A percentile compares a stretch with the other conserved stretches of the same genome.
Evolutionary conservation across 2,888 invertebrate genomes (phyloP).

Genomic region (Cheiracanthium punctorium): DNA sequence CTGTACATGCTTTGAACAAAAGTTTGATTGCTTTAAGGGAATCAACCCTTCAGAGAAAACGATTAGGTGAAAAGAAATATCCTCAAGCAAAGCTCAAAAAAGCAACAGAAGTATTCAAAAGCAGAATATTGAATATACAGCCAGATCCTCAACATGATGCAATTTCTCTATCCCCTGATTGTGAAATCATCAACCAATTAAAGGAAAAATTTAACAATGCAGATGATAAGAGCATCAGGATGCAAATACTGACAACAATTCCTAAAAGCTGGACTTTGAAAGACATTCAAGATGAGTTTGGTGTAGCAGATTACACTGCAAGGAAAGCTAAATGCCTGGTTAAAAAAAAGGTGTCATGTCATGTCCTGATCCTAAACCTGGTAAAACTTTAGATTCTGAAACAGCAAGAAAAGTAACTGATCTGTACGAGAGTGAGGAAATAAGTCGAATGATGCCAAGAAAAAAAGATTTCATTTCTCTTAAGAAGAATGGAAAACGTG

Average conservation of each 20-base stretch:
- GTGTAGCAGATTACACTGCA: background rate
- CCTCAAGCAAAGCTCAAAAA: background rate
- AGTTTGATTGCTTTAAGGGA: slow-evolving; percentile 5
- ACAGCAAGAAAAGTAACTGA: background rate
- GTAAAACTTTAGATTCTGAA: background rate
- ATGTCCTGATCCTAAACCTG: too few species aligned
- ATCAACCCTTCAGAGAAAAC: background rate
- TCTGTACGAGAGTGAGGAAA: background rate
- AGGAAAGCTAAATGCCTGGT: too few species aligned
- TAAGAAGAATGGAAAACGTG: background rate
- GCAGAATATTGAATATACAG: slow-evolving; percentile 26
- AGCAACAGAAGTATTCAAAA: slow-evolving; percentile 12
- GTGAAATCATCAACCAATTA: too few species aligned
- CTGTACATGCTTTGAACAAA: background rate
- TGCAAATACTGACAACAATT: background rate
- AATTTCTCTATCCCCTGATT: too few species aligned
- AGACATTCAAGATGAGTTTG: background rate
- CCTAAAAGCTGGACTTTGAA: slow-evolving; percentile 7
- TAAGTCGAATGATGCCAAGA: background rate
- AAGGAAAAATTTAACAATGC: too few species aligned
- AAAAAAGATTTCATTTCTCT: background rate
- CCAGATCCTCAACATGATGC: too few species aligned
- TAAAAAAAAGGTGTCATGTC: too few species aligned
- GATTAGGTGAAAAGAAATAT: slow-evolving; percentile 10
- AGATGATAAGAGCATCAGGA: too few species aligned